These are phyloP conservation scores for Butastur rufipennis DNA, from an alignment of 2,113 vertebrate genomes.

Conservation along the genomic window DNA sequence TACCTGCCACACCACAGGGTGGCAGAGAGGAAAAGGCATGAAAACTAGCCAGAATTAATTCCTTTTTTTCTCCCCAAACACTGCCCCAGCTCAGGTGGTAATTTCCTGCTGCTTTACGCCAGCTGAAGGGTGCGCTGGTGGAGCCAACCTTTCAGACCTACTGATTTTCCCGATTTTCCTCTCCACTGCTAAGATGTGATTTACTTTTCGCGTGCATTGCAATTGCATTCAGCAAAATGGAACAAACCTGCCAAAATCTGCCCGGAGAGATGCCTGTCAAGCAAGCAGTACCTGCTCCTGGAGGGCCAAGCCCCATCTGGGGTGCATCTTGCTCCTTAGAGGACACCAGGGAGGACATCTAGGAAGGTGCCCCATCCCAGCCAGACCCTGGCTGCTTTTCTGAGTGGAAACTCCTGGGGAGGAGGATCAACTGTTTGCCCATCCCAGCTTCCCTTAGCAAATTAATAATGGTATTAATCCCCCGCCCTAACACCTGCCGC, in stretches of 20 bases:
- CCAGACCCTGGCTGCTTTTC: not conserved
- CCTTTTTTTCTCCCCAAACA: not conserved
- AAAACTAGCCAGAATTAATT: not conserved
- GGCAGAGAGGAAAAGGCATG: not conserved
- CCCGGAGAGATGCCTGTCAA: not conserved
- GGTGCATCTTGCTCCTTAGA: not conserved
- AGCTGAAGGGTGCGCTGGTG: not conserved
- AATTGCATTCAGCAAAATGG: not conserved
- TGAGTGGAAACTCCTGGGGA: not conserved
- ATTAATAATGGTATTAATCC: not conserved
- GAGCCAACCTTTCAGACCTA: not conserved
- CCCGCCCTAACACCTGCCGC: not conserved
- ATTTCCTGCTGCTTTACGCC: not conserved
- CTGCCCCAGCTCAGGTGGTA: not conserved
- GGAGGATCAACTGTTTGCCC: not conserved
- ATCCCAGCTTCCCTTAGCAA: not conserved
- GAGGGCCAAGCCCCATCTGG: not conserved
- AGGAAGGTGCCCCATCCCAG: not conserved
- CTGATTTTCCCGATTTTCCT: not conserved
- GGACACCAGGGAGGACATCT: not conserved
- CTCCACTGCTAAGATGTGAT: rapidly evolving
- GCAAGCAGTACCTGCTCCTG: rapidly evolving
- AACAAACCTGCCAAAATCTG: not conserved
- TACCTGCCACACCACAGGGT: not conserved
- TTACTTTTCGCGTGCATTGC: not conserved